These are phyloP conservation scores for Melospiza georgiana DNA, from an alignment of 2,113 vertebrate species.

Conservation along the genomic window DNA sequence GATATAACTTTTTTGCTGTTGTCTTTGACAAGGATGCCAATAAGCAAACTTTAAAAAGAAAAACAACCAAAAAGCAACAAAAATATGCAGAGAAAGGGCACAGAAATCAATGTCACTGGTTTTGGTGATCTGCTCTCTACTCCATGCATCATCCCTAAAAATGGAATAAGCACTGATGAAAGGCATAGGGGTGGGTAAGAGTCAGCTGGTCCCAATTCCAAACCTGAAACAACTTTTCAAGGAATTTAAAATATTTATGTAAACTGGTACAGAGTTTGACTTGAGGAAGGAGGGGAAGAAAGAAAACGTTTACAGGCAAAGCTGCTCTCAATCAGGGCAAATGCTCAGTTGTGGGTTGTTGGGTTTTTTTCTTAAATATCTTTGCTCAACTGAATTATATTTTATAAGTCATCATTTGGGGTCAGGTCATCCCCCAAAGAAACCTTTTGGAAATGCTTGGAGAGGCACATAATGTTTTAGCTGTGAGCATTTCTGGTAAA, in stretches of 20 bases:
- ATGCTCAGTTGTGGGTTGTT: background rate
- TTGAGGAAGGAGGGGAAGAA: background rate
- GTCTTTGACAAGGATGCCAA: background rate
- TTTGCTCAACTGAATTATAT: background rate
- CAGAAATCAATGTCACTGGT: background rate
- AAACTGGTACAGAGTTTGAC: background rate
- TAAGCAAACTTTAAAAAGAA: background rate
- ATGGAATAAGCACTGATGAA: background rate
- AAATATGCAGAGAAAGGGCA: background rate
- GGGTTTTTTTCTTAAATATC: background rate
- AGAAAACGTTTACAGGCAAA: background rate
- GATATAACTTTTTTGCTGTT: background rate
- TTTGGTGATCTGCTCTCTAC: background rate
- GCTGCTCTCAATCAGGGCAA: background rate
- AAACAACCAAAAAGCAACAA: background rate
- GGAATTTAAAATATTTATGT: background rate
- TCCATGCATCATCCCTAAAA: background rate
- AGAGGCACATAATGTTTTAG: background rate
- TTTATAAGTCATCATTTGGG: background rate
- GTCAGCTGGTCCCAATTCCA: background rate
- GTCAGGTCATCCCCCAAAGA: background rate
- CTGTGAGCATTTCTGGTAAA: background rate
- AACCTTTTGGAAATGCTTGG: background rate
- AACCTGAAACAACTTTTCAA: background rate
- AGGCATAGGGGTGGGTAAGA: background rate